A percentile compares a stretch with the other conserved stretches of the same genome.
Evolutionary conservation across 2,797 vertebrate genomes (phyloP).

Genomic region (Geotrypetes seraphini): DNA sequence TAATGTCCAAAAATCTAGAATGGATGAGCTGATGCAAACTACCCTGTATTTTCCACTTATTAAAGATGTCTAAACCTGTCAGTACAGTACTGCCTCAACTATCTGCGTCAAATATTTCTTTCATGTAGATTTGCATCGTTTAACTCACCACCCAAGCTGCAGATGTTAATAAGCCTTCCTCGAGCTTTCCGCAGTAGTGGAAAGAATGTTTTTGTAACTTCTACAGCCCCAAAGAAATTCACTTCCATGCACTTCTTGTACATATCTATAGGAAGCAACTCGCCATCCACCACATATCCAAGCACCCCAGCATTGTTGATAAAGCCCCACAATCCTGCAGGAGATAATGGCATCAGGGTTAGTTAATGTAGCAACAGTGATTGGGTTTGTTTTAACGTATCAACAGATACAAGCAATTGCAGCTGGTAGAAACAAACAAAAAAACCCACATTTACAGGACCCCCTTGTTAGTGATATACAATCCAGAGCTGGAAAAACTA

Average conservation of each 20-base stretch:
- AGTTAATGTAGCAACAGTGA: no score
- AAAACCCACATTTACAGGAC: no score
- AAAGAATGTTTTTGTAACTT: constrained; percentile 67
- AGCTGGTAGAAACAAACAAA: not conserved
- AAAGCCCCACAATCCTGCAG: constrained; percentile 77
- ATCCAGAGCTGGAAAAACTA: no score
- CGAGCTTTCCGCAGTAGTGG: constrained; percentile 63
- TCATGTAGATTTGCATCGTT: not conserved
- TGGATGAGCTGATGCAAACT: no score
- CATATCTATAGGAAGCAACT: constrained; percentile 55
- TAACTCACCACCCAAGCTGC: constrained; percentile 70
- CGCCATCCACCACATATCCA: constrained; percentile 43
- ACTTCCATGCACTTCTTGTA: constrained; percentile 64
- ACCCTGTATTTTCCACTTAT: no score
- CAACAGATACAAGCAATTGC: no score
- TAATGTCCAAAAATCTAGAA: no score
- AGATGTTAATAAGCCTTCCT: constrained; percentile 69
- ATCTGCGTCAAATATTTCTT: no score
- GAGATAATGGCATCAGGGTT: constrained; percentile 10
- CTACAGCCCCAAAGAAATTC: constrained; percentile 71
- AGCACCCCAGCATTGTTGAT: constrained; percentile 77
- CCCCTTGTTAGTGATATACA: no score
- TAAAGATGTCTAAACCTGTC: no score
- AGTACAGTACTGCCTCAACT: no score
- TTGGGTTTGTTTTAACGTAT: no score